These are phyloP conservation scores for Tragelaphus imberbis DNA, from an alignment of 2,113 vertebrate species.

Conservation along the genomic window DNA sequence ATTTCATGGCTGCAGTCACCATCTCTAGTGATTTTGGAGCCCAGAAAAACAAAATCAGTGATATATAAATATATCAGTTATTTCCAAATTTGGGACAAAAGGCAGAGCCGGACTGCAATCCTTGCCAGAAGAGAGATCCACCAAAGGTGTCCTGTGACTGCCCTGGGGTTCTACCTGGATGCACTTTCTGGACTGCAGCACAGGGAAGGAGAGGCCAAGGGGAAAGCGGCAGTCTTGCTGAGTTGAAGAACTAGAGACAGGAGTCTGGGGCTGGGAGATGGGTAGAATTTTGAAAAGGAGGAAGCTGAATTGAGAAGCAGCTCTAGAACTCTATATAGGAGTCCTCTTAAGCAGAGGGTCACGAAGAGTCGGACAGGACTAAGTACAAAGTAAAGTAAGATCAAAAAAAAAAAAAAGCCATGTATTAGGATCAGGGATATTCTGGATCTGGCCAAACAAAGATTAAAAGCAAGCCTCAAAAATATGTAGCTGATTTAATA, in stretches of 20 bases:
- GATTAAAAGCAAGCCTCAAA: background rate
- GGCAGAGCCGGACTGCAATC: background rate
- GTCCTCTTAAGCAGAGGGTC: background rate
- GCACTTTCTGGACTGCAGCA: background rate
- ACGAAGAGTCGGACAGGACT: background rate
- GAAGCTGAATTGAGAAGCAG: background rate
- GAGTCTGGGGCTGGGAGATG: background rate
- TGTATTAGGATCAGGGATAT: background rate
- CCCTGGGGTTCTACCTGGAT: background rate
- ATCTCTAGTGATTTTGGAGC: too few relatives aligned
- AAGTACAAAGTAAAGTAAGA: background rate
- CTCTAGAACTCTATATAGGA: background rate
- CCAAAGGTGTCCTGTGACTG: background rate
- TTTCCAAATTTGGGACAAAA: background rate
- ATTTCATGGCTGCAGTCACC: too few relatives aligned
- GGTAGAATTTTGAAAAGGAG: background rate
- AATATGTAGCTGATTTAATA: background rate
- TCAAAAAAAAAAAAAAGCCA: background rate
- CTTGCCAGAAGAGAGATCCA: background rate
- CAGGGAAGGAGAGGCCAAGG: background rate
- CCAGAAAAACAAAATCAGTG: background rate
- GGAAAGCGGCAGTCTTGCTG: too few relatives aligned
- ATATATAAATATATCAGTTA: background rate
- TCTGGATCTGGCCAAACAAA: background rate
- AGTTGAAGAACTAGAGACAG: background rate